Evolutionary conservation across 2,888 invertebrate species (phyloP).

Genomic region (Eupithecia centaureata): DNA sequence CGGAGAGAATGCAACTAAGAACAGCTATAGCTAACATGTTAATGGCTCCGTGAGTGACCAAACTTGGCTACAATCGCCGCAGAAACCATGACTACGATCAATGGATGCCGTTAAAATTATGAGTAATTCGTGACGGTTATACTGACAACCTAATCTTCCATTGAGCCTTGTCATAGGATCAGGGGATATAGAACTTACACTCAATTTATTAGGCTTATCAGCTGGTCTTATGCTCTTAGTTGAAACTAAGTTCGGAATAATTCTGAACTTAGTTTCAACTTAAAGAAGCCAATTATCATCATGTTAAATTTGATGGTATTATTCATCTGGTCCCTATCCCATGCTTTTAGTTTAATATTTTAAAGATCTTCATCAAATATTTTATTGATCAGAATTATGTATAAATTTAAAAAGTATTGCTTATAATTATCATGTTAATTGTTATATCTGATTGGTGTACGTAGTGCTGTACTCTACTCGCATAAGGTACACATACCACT

Average conservation of each 20-base stretch:
- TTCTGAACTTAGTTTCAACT: too few species aligned
- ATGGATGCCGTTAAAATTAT: slow-evolving; percentile 33
- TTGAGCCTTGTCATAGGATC: not conserved
- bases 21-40: not conserved
- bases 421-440: too few species aligned
- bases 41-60: slow-evolving; percentile 36
- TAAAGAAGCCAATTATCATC: too few species aligned
- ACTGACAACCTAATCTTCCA: not conserved
- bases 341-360: too few species aligned
- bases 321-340: too few species aligned
- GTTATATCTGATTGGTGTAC: too few species aligned
- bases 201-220: not conserved
- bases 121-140: slow-evolving; percentile 26
- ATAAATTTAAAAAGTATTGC: too few species aligned
- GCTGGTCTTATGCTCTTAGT: not conserved
- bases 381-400: too few species aligned
- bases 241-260: not conserved
- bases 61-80: slow-evolving; percentile 28
- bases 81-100: slow-evolving; percentile 30
- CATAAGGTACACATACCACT: too few species aligned
- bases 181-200: not conserved
- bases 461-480: too few species aligned
- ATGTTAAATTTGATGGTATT: too few species aligned
- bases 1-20: not conserved
- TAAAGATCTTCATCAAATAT: too few species aligned